Percentiles rank a stretch among this genome's conserved stretches.
These are phyloP conservation scores for Chrysaora quinquecirrha DNA, from an alignment of 30 jellyfish, hydroid and myxozoan genomes.

Conservation along the genomic window DNA sequence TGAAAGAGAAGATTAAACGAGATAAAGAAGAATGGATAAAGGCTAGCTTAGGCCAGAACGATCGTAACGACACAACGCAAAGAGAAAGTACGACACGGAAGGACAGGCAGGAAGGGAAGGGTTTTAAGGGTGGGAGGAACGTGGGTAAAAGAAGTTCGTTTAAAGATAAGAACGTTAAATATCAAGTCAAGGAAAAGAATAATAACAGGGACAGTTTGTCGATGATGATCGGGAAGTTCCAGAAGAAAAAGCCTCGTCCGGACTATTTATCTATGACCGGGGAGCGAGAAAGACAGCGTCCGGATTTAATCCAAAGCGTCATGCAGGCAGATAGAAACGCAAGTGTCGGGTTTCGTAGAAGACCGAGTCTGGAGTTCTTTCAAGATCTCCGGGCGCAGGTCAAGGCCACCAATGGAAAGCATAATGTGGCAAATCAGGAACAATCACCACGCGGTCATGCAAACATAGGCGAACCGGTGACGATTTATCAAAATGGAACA, in stretches of 20 bases:
- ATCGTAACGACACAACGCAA: background rate
- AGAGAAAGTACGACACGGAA: slow-evolving; percentile 1
- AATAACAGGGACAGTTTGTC: slow-evolving; percentile 60
- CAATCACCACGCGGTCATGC: slow-evolving; percentile 7
- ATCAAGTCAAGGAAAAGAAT: slow-evolving; percentile 20
- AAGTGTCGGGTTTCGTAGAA: slow-evolving; percentile 44
- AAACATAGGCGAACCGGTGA: slow-evolving; percentile 27
- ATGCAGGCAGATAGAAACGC: slow-evolving; percentile 60
- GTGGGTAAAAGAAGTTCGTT: slow-evolving; percentile 59
- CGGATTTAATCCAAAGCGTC: slow-evolving; percentile 61
- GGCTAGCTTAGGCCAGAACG: slow-evolving; percentile 19
- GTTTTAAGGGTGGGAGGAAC: slow-evolving; percentile 62
- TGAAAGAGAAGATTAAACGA: slow-evolving; percentile 26
- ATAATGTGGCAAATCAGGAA: slow-evolving; percentile 14
- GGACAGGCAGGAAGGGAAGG: background rate
- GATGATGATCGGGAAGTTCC: slow-evolving; percentile 39
- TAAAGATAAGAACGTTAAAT: slow-evolving; percentile 56
- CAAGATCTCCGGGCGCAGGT: slow-evolving; percentile 62
- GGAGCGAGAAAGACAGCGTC: slow-evolving; percentile 50
- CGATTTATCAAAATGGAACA: slow-evolving; percentile 50
- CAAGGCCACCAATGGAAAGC: slow-evolving; percentile 23
- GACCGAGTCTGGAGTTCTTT: slow-evolving; percentile 72
- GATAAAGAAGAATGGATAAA: slow-evolving; percentile 52
- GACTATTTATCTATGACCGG: slow-evolving; percentile 10
- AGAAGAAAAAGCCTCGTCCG: slow-evolving; percentile 8